phyloP scores from a whole-genome alignment of 2,113 vertebrate genomes.

The Polyodon spathula region DNA sequence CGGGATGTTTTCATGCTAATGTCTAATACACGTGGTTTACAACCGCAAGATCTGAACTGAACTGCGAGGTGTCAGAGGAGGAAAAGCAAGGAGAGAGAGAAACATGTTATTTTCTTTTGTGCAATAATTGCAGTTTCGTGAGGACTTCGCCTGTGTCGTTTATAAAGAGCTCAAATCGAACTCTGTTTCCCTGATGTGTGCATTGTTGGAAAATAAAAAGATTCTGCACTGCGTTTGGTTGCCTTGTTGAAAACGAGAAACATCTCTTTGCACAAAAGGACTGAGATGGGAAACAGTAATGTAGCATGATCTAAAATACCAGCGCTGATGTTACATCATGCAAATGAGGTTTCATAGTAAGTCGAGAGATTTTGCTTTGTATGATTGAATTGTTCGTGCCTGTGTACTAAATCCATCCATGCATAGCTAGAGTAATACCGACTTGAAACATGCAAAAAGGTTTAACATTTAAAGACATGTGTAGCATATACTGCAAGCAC shows the following conservation, averaged over 20 bases:
- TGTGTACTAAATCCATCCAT: too few species aligned
- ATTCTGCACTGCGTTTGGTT: background rate
- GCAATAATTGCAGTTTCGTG: slow-evolving; percentile 14
- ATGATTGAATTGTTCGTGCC: background rate
- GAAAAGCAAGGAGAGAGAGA: slow-evolving; percentile 10
- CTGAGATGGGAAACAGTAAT: background rate
- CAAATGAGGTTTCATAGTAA: slow-evolving; percentile 27
- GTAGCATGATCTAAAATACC: slow-evolving; percentile 10
- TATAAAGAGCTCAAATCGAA: slow-evolving; percentile 19
- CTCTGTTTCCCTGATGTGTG: slow-evolving; percentile 15
- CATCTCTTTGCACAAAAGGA: background rate
- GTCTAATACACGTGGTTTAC: slow-evolving; percentile 22
- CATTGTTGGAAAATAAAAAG: slow-evolving; percentile 7
- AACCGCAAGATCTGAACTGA: slow-evolving; percentile 20
- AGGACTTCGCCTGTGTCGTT: slow-evolving; percentile 13
- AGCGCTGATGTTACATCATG: slow-evolving; percentile 25
- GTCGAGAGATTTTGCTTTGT: slow-evolving; percentile 11
- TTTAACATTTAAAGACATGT: too few species aligned
- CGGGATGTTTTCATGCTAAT: slow-evolving; percentile 21
- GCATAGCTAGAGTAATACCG: too few species aligned
- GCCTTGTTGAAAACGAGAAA: background rate
- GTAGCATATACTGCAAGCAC: too few species aligned
- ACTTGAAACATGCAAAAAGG: too few species aligned
- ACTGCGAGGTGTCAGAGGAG: slow-evolving; percentile 8
- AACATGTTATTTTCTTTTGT: slow-evolving; percentile 5